Evolutionary conservation across 2,888 invertebrate genomes (phyloP), one percentile per base, ranked within the genome.

Genomic region (Anthoptus insignis): DNA sequence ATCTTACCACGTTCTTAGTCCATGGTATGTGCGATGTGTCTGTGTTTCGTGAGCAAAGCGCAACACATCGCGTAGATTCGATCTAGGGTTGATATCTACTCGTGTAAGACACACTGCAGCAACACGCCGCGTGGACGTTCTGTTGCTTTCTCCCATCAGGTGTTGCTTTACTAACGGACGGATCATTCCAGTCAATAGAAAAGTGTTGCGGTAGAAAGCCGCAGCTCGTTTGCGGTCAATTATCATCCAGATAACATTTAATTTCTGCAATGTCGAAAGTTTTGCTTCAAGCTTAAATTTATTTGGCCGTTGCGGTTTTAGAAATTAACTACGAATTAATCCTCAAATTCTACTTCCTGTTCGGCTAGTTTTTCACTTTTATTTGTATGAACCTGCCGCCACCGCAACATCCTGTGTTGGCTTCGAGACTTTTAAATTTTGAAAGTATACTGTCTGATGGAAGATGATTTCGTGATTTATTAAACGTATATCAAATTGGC

Each of bases 271-370:
- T 59, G 24, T 59, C 34, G 59, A 59, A 50, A 50, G 50, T 59
- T n/a, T 16, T 16, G 39, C 16, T n/a, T 14, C 7, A 13, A 14
- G 39, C 14, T 8, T 39, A 39, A 39, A 39, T 39, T 39, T 59
- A 59, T 59, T 50, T 53, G 45, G 29, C 42, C 29, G 42, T 53
- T 60, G 60, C 53, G 60, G 60, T 60, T 53, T 45, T 53, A 45
- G 53, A 60, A 11, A 45, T 53, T 53, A 45, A 32, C 42, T 52
- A 49, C 22, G 13, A 34, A 22, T 24, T 34, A 49, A 37, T 59
- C 59, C 49, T 22, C 34, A 3, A 22, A 9, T 22, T 22, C 14
- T 34, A 58, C 47, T 58, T 58, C 58, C 58, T 58, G 57, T 45
- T 58, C 21, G 57, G 34, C 34, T 5, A 34, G 34, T 53, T 3